A percentile compares a stretch with the other conserved stretches of the same genome.
These are phyloP conservation scores for Bombus impatiens DNA, from an alignment of 1,140 invertebrate species.

Conservation along the genomic window DNA sequence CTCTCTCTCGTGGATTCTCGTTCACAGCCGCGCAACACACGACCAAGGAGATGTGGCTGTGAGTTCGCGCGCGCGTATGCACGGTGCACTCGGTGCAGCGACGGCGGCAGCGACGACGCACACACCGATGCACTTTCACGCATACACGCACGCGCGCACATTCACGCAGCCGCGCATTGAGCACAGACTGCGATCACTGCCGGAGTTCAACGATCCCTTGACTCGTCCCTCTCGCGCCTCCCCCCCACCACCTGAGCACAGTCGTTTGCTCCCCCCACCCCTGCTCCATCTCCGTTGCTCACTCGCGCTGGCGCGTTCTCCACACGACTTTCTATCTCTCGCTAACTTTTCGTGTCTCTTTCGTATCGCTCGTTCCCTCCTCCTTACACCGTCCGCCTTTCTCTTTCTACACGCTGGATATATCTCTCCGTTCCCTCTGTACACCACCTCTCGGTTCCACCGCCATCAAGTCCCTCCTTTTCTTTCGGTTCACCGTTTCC, in stretches of 20 bases:
- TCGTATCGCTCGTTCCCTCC: not conserved
- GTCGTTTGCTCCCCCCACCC: not conserved
- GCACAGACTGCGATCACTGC: slow-evolving; percentile 61
- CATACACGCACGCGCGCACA: slow-evolving; percentile 22
- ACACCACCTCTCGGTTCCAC: slow-evolving; percentile 11
- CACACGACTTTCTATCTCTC: slow-evolving; percentile 21
- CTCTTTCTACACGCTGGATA: slow-evolving; percentile 38
- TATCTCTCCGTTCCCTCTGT: slow-evolving; percentile 10
- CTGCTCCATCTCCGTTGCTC: not conserved
- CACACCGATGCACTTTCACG: slow-evolving; percentile 55
- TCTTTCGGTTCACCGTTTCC: slow-evolving; percentile 23
- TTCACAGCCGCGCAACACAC: slow-evolving; percentile 23
- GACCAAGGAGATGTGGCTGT: not conserved
- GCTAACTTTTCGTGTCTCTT: slow-evolving; percentile 18
- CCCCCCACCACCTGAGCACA: not conserved
- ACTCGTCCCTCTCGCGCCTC: slow-evolving; percentile 60
- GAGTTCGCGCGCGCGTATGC: not conserved
- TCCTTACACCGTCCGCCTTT: slow-evolving; percentile 37
- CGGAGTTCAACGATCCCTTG: slow-evolving; percentile 71
- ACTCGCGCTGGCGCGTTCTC: slow-evolving; percentile 8
- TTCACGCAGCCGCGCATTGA: slow-evolving; percentile 63
- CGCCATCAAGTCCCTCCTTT: not conserved
- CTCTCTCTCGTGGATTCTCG: not conserved
- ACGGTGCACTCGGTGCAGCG: not conserved
- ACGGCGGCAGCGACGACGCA: not conserved